phyloP scores from a whole-genome alignment of 2,113 vertebrate genomes.

The Mobula birostris region DNA sequence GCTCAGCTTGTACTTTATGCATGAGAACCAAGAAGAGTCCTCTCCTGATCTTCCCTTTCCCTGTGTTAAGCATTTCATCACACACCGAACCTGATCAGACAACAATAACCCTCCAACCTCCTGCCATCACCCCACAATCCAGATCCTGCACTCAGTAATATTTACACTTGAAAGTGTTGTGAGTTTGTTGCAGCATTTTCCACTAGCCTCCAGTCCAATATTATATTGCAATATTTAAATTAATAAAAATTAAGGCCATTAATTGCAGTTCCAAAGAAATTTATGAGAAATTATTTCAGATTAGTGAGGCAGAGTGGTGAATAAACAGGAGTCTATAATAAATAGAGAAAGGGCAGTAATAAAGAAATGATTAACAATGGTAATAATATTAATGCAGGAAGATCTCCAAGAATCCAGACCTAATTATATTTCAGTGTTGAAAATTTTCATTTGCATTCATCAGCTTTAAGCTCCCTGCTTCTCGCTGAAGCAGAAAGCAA shows the following conservation, averaged over 20 bases:
- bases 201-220: not conserved
- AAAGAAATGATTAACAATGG: not conserved
- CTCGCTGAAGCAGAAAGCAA: not conserved
- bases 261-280: not conserved
- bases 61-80: too few relatives aligned
- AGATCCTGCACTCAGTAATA: too few relatives aligned
- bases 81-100: too few relatives aligned
- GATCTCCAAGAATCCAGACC: not conserved
- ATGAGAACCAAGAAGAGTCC: too few relatives aligned
- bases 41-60: too few relatives aligned
- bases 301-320: not conserved
- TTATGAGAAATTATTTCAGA: not conserved
- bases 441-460: not conserved
- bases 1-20: too few relatives aligned
- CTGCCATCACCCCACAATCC: too few relatives aligned
- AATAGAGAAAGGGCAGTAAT: not conserved
- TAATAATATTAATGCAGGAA: not conserved
- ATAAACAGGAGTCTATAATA: not conserved
- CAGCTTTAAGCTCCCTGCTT: not conserved
- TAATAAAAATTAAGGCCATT: not conserved
- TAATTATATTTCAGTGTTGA: not conserved
- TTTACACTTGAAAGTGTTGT: too few relatives aligned
- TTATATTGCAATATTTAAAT: not conserved
- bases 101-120: too few relatives aligned
- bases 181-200: too few relatives aligned